phyloP scores from a whole-genome alignment of 2,797 vertebrate species.

The Cirrhinus mrigala region DNA sequence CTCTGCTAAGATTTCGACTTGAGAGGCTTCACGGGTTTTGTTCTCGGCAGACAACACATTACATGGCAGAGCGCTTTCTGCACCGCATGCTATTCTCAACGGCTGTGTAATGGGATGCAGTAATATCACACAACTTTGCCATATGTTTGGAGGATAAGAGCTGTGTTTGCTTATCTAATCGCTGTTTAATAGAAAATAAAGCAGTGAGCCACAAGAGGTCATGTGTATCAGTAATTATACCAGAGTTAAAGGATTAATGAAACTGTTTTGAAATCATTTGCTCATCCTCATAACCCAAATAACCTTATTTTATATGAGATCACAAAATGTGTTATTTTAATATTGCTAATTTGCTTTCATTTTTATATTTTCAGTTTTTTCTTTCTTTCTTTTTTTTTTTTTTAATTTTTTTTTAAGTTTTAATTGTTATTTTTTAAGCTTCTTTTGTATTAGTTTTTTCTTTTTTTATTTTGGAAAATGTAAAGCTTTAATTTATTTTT shows the following conservation, averaged over 20 bases:
- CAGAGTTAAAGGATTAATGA: not conserved
- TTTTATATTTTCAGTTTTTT: not conserved
- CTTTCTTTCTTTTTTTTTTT: too few species aligned
- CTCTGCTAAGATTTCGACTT: slow-evolving; percentile 28
- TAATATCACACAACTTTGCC: not conserved
- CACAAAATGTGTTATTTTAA: not conserved
- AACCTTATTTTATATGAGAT: not conserved
- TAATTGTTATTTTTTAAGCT: too few species aligned
- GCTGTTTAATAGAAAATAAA: slow-evolving; percentile 16
- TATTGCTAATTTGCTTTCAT: not conserved
- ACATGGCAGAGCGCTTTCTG: slow-evolving; percentile 39
- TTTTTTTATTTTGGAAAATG: too few species aligned
- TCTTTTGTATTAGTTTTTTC: too few species aligned
- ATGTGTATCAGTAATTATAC: not conserved
- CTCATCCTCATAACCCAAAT: not conserved
- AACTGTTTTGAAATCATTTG: not conserved
- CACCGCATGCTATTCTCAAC: slow-evolving; percentile 6
- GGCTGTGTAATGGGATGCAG: slow-evolving; percentile 19
- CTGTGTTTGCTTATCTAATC: slow-evolving; percentile 26
- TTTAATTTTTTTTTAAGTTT: too few species aligned
- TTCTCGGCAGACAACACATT: slow-evolving; percentile 29
- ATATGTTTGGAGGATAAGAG: slow-evolving; percentile 25
- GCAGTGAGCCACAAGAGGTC: not conserved
- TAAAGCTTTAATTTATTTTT: too few species aligned
- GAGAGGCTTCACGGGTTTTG: slow-evolving; percentile 40